A percentile compares a stretch with the other conserved stretches of the same genome.
Conservation (phyloP, 2,113 vertebrate genomes). For the Chamaetylas fuelleborni region DNA sequence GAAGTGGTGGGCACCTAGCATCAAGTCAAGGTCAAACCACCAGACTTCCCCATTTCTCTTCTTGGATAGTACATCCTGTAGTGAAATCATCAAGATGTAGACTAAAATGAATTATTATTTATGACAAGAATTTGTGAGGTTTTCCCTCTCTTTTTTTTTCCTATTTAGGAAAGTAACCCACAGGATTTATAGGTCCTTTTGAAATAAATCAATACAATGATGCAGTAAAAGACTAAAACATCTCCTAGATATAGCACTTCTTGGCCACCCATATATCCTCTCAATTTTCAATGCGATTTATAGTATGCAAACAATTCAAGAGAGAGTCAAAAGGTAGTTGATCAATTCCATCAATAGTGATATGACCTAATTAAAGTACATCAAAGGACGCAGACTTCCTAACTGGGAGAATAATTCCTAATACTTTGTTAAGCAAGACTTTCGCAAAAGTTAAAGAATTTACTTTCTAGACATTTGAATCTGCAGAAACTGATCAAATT, state of each 20-base stretch:
- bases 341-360: background rate
- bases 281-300: background rate
- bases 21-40: background rate
- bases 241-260: background rate
- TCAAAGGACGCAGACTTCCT: background rate
- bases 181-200: background rate
- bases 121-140: background rate
- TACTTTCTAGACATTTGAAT: background rate
- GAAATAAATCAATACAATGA: background rate
- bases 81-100: background rate
- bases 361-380: accelerated
- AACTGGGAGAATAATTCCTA: background rate
- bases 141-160: accelerated
- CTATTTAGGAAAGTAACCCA: background rate
- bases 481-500: background rate
- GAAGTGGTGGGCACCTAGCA: background rate
- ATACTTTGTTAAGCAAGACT: background rate
- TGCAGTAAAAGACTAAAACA: background rate
- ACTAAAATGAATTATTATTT: background rate
- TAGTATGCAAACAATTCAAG: background rate
- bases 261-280: background rate
- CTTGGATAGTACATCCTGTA: background rate
- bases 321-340: background rate
- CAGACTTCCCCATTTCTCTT: background rate
- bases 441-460: background rate